Percentiles rank a stretch among this genome's conserved stretches.
phyloP scores from a whole-genome alignment of 2,797 vertebrate species.

The Halcyon chelicuti region DNA sequence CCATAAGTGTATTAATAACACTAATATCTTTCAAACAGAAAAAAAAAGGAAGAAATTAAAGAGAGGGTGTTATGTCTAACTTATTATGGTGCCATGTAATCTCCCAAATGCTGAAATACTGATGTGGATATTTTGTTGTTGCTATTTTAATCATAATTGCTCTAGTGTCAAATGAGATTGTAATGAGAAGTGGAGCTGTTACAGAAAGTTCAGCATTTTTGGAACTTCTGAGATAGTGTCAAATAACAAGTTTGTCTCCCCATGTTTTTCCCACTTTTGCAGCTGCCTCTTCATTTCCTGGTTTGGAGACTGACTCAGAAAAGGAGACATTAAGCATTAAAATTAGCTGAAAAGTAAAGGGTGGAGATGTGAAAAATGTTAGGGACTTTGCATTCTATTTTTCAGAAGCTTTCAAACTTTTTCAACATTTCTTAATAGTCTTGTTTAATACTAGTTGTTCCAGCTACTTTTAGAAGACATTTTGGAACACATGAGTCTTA shows the following conservation, averaged over 20 bases:
- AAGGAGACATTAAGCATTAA: constrained; percentile 56
- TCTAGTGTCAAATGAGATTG: constrained; percentile 54
- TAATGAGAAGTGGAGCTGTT: constrained; percentile 57
- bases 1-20: not conserved
- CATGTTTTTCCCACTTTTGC: constrained; percentile 70
- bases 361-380: constrained; percentile 71
- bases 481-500: constrained; percentile 23
- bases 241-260: constrained; percentile 60
- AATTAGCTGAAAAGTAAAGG: constrained; percentile 69
- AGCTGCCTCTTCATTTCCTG: constrained; percentile 71
- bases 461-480: constrained; percentile 23
- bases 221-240: constrained; percentile 59
- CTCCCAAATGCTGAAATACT: constrained; percentile 22
- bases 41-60: not conserved
- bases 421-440: constrained; percentile 23
- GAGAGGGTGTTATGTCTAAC: not conserved
- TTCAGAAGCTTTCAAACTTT: constrained; percentile 61
- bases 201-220: constrained; percentile 56
- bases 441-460: constrained; percentile 22
- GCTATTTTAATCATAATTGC: constrained; percentile 58
- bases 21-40: not conserved
- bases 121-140: not conserved
- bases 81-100: not conserved
- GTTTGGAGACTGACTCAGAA: constrained; percentile 70
- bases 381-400: constrained; percentile 39